Percentiles rank a stretch among this genome's conserved stretches.
Evolutionary conservation across 2,113 vertebrate genomes (phyloP).

Genomic region (Xiphias gladius): DNA sequence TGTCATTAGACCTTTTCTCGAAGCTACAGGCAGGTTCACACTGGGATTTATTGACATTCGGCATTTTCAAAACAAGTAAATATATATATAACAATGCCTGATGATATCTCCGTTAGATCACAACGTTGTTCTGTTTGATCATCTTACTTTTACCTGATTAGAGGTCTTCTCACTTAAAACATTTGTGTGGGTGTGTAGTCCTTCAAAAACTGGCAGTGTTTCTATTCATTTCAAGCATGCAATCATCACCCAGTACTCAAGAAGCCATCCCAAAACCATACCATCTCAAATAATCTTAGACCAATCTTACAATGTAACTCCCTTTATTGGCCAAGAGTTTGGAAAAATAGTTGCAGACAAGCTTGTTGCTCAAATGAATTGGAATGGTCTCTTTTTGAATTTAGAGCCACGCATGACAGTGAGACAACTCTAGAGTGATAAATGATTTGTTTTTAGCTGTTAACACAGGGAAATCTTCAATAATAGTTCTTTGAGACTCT

Average conservation of each 20-base stretch:
- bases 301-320: not conserved
- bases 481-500: not conserved
- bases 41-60: not conserved
- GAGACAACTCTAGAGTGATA: not conserved
- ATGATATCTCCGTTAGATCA: too few species aligned
- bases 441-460: not conserved
- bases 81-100: not conserved
- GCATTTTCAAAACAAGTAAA: not conserved
- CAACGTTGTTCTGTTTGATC: too few species aligned
- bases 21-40: not conserved
- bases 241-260: not conserved
- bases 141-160: not conserved
- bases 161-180: not conserved
- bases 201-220: not conserved
- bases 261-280: not conserved
- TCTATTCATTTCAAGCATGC: not conserved
- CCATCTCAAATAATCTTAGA: not conserved
- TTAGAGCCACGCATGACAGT: not conserved
- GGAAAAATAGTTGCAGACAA: not conserved
- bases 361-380: not conserved
- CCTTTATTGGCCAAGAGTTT: not conserved
- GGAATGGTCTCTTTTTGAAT: not conserved
- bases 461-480: not conserved
- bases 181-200: not conserved
- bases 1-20: not conserved